Conservation (phyloP, 2,888 invertebrate genomes). For the Julus scanicus region DNA sequence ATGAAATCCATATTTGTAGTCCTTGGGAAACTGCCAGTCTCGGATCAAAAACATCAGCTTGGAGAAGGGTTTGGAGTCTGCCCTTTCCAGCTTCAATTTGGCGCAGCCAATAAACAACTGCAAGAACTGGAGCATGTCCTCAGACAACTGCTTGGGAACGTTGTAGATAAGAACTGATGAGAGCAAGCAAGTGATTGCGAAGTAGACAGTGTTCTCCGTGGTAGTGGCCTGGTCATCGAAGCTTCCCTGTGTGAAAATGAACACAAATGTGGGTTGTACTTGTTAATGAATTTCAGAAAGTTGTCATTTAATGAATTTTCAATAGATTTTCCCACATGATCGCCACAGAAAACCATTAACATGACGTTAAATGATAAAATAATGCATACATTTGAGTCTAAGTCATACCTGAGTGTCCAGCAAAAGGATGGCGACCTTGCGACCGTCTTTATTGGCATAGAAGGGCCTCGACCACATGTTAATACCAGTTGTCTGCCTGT, state of each 20-base stretch:
- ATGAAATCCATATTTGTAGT: background rate
- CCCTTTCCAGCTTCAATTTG: background rate
- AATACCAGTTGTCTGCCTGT: conserved; percentile 40
- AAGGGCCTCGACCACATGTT: conserved; percentile 26
- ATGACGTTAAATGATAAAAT: too few relatives aligned
- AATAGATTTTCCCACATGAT: too few relatives aligned
- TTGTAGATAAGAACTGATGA: conserved; percentile 46
- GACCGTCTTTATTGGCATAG: background rate
- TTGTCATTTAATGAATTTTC: too few relatives aligned
- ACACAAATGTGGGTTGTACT: too few relatives aligned
- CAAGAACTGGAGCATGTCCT: conserved; percentile 45
- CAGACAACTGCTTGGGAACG: background rate
- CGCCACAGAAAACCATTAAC: too few relatives aligned
- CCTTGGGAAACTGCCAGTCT: conserved; percentile 35
- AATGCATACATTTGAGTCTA: too few relatives aligned
- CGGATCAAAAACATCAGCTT: conserved; percentile 40
- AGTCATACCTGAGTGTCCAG: conserved; percentile 46
- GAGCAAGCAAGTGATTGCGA: background rate
- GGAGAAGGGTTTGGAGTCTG: background rate
- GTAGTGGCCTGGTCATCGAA: conserved; percentile 44
- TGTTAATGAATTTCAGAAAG: too few relatives aligned
- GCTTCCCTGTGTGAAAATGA: background rate
- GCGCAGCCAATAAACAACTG: conserved; percentile 46
- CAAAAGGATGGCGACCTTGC: conserved; percentile 12
- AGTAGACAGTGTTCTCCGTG: background rate